Evolutionary conservation across 2,797 vertebrate genomes (phyloP), one percentile per base, ranked within the genome.

Genomic region (Lagocephalus sceleratus): DNA sequence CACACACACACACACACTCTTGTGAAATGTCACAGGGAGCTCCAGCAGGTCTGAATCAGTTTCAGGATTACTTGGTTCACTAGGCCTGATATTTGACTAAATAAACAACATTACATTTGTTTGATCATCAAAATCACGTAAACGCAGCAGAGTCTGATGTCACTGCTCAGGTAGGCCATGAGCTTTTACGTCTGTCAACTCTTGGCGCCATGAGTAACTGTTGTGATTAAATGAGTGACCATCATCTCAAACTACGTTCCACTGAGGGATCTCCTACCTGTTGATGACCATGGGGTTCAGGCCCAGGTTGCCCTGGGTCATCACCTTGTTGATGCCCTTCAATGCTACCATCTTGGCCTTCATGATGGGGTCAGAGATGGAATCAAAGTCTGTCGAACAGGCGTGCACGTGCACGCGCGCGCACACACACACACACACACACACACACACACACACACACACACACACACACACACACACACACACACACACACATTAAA

Each of bases 261-360:
- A 2, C 9, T 43, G 41, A 6, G 20, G 46, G 42, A 3, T n/a
- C 0, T 14, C 48, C 0, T 63, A 97, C 95, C 96, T 95, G 92
- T 92, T 96, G 89, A 96, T 93, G 45, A 90, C 93, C 75, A 96
- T 92, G 3, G 94, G 91, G 23, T 91, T 88, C 75, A 96, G 93
- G 16, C 91, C 92, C 87, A 99, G 89, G 57, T 79, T 95, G 60
- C 89, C 94, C 69, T 98, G 96, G 4, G 89, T 93, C 95, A 99
- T 98, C 38, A 99, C 95, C 88, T 97, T 98, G 84, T 99, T 99
- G 83, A 99, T 99, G 42, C 97, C 97, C 76, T 98, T 97, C 25
- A 99, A 90, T 57, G 95, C 97, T 49, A 99, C 94, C 94, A 99
- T 99, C 89, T 99, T 99, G 21, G 97, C 97, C 80, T 98, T 99